Evolutionary conservation across 1,140 invertebrate genomes (phyloP), one percentile per base, ranked within the genome.

Genomic region (Cherax quadricarinatus): DNA sequence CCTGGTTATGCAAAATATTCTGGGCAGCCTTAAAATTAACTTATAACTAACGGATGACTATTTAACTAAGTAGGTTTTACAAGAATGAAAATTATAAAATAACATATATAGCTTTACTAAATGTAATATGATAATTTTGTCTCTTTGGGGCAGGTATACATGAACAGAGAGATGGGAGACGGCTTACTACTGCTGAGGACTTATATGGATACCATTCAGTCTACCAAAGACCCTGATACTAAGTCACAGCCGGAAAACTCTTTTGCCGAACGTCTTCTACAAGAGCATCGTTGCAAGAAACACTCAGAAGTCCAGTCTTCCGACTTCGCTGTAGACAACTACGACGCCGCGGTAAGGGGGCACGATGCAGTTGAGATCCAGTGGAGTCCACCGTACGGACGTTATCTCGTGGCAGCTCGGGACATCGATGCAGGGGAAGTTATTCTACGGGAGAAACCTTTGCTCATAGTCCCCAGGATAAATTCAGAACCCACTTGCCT

Each of bases 401-500:
- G 87, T 12, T 92, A 75, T 62, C 82, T 86, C 9, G 80, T 92
- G 57, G 86, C 91, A 10, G n/a, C 10, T 5, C 21, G 85, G 30
- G 48, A 81, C 57, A 78, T 92, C 5, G 10, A 41, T 0, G 91
- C 91, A 6, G 91, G 91, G 0, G 83, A 87, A 66, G 80, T 88
- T 30, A 41, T 92, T 24, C 70, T 92, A 41, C 30, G 16, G 14
- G 91, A 92, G 86, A 14, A 73, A 24, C 86, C 91, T 4, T 79
- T 92, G 48, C 16, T 89, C 16, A 16, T 86, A n/a, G 91, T 75
- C 0, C 91, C 91, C 12, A 88, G 82, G 86, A 70, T 62, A 9
- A 80, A 12, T 24, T 83, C 86, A 21, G 91, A 82, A 5, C 79
- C 91, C n/a, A n/a, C 73, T 51, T 92, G 91, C 53, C 60, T 92